A percentile compares a stretch with the other conserved stretches of the same genome.
phyloP scores from a whole-genome alignment of 2,113 vertebrate species.

The Anhinga rufa region DNA sequence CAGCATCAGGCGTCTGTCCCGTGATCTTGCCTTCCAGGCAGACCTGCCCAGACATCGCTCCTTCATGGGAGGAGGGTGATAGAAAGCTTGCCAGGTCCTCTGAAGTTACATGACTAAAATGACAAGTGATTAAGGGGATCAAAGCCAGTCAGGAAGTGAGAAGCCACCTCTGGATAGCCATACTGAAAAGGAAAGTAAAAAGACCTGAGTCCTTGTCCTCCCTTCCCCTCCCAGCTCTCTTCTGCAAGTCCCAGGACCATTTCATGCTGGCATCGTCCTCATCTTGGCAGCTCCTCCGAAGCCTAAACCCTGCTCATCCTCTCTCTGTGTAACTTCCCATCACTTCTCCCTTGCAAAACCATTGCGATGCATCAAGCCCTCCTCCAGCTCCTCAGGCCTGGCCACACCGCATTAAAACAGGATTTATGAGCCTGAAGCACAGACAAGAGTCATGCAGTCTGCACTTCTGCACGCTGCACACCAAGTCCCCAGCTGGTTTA shows the following conservation, averaged over 20 bases:
- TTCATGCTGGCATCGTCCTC: background rate
- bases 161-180: background rate
- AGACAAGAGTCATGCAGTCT: conserved; percentile 39
- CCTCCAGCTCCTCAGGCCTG: background rate
- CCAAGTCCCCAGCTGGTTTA: conserved; percentile 44
- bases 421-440: conserved; percentile 24
- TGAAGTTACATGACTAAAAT: background rate
- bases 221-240: background rate
- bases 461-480: conserved; percentile 30
- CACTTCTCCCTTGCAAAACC: background rate
- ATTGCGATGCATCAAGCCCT: background rate
- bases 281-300: background rate
- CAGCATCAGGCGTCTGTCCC: background rate
- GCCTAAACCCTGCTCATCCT: background rate
- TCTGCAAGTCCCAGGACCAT: background rate
- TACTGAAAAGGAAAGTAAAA: background rate
- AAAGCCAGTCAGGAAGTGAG: background rate
- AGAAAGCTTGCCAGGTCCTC: background rate
- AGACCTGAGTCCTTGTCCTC: background rate
- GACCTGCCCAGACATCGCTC: background rate
- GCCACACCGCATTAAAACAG: background rate
- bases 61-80: background rate
- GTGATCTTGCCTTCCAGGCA: background rate
- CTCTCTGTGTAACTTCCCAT: background rate
- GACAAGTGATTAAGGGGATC: background rate